phyloP scores from a whole-genome alignment of 2,797 vertebrate genomes.

The Peromyscus melanophrys region DNA sequence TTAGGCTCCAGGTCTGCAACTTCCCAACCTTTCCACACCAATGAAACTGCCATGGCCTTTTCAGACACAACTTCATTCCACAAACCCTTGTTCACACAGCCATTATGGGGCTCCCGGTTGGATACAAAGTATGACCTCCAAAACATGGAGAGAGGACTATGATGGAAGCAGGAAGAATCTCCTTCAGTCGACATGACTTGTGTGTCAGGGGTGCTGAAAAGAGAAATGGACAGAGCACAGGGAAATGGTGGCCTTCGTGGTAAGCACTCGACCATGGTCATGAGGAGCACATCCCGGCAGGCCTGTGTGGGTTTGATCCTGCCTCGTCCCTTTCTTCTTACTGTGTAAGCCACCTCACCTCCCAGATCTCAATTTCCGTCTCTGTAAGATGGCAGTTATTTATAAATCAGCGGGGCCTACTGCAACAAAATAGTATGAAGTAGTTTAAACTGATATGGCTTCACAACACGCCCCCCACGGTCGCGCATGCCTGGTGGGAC shows the following conservation, averaged over 20 bases:
- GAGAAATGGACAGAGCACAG: background rate
- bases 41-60: background rate
- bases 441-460: background rate
- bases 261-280: fast-evolving
- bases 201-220: background rate
- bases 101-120: background rate
- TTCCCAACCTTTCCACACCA: background rate
- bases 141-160: background rate
- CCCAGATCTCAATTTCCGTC: background rate
- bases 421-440: background rate
- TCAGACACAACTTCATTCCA: background rate
- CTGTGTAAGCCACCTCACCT: background rate
- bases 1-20: background rate
- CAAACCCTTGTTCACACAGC: no score
- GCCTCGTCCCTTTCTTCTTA: background rate
- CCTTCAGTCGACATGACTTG: background rate
- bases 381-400: background rate
- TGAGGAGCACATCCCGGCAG: background rate
- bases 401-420: background rate
- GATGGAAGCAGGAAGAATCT: background rate
- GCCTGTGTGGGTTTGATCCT: background rate
- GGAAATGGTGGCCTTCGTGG: background rate
- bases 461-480: no score
- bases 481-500: no score
- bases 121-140: background rate